Evolutionary conservation across 37 sponge, comb jelly and placozoan species (phyloP).

Genomic region (Axinella damicornis): DNA sequence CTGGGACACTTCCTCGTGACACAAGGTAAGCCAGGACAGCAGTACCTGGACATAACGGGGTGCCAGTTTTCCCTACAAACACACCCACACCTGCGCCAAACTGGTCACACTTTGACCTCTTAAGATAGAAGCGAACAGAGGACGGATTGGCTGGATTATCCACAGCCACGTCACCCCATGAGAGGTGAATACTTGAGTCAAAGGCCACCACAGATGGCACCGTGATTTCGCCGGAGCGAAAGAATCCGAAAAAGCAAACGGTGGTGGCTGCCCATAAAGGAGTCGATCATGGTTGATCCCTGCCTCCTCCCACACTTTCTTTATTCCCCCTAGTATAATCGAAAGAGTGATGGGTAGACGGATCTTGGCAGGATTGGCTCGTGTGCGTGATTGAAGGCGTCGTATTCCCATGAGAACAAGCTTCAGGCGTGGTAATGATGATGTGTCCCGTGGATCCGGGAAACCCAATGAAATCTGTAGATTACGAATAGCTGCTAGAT

Average conservation of each 20-base stretch:
- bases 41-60: slow-evolving; percentile 5
- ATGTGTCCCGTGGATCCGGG: slow-evolving; percentile 23
- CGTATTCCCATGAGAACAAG: slow-evolving; percentile 5
- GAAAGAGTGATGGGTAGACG: slow-evolving; percentile 4
- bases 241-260: slow-evolving; percentile 54
- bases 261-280: slow-evolving; percentile 45
- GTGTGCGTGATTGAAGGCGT: neutral
- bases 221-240: slow-evolving; percentile 41
- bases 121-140: neutral
- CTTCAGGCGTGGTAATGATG: slow-evolving; percentile 7
- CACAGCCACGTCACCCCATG: slow-evolving; percentile 13
- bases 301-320: neutral
- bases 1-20: neutral
- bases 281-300: neutral
- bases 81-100: slow-evolving; percentile 10
- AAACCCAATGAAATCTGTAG: slow-evolving; percentile 5
- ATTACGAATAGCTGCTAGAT: slow-evolving; percentile 4
- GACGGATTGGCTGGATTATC: neutral
- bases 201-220: neutral
- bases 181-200: slow-evolving; percentile 6
- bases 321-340: neutral
- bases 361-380: neutral
- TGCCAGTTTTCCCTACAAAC: neutral
- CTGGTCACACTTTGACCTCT: slow-evolving; percentile 21
- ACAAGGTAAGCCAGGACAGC: slow-evolving; percentile 2